Conservation (phyloP, 2,888 invertebrate species). For the Thecophora atra region DNA sequence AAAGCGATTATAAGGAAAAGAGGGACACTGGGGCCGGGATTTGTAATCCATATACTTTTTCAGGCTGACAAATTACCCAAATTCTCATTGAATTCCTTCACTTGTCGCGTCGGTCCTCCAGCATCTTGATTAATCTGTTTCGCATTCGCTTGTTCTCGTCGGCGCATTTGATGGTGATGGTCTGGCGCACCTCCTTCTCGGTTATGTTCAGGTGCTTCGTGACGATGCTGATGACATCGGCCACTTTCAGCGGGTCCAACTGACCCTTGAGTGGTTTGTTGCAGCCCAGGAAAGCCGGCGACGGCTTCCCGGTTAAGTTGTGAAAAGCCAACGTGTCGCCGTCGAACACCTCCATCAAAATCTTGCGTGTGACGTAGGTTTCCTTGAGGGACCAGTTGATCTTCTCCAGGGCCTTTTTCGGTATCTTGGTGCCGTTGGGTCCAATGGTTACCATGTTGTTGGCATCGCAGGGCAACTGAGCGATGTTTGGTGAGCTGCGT, state of each 20-base stretch:
- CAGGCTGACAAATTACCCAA: too few relatives aligned
- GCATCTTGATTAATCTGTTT: too few relatives aligned
- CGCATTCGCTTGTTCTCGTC: too few relatives aligned
- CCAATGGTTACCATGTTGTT: slow-evolving; percentile 58
- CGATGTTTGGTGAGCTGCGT: too few relatives aligned
- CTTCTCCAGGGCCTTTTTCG: slow-evolving; percentile 59
- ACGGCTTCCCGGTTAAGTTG: slow-evolving; percentile 71
- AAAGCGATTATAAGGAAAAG: too few relatives aligned
- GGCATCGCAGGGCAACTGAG: slow-evolving; percentile 22
- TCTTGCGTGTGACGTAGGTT: slow-evolving; percentile 69
- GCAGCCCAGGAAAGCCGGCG: slow-evolving; percentile 65
- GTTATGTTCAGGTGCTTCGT: slow-evolving; percentile 67
- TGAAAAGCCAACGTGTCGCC: slow-evolving; percentile 70
- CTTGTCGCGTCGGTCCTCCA: too few relatives aligned
- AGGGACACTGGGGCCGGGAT: too few relatives aligned
- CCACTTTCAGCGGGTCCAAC: slow-evolving; percentile 68
- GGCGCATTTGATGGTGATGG: slow-evolving; percentile 70
- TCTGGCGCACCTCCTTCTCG: slow-evolving; percentile 69
- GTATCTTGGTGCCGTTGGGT: slow-evolving; percentile 62
- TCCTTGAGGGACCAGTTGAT: slow-evolving; percentile 69
- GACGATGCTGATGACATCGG: slow-evolving; percentile 70
- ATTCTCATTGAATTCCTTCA: too few relatives aligned
- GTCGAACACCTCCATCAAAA: slow-evolving; percentile 69
- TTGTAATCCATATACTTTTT: too few relatives aligned
- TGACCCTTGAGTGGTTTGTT: slow-evolving; percentile 57